Base-by-base conservation (phyloP, 1,140 invertebrate genomes). In the Cepaea nemoralis region DNA sequence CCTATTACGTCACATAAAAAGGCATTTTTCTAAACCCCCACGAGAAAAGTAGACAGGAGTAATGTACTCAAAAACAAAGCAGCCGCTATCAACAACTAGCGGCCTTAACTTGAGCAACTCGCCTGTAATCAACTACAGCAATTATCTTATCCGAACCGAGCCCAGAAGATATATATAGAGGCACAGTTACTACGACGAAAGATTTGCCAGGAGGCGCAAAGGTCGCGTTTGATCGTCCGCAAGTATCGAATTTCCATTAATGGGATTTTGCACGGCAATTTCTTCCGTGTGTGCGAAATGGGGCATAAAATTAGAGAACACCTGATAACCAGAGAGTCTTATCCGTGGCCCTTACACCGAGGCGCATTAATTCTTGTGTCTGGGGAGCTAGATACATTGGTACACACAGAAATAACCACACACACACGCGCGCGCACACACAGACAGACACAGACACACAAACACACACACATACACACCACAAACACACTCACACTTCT, bases 121-220 rank as follows among this genome's bases (percentile, higher is more conserved):
- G 10, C 59, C 6, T n/a, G 33, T 63, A 63, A 63, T 63, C 59
- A 16, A 27, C 59, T 22, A 0, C 8, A 31, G 59, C 59, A 63
- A 63, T 63, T 63, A 63, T 63, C 59, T 27, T 63, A 63, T 63
- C 59, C n/a, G 59, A 31, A 27, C n/a, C 59, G 59, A 63, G 59
- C 5, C 2, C 22, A 55, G 50, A 55, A 22, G n/a, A n/a, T 19
- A 24, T 3, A 24, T 55, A 31, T 63, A 63, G 6, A 63, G 33
- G 6, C 27, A 31, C n/a, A 63, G 2, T 63, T 63, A 31, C 59
- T 63, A 10, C 27, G 59, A 27, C n/a, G 27, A 59, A 27, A 6
- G 59, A 5, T 27, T 63, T 16, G n/a, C n/a, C 27, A 63, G 27
- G n/a, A 63, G 59, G 59, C 33, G 27, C 59, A 63, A 3, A 63